Percentiles rank a stretch among this genome's conserved stretches.
Conservation (phyloP, 1,140 invertebrate species). For the Heliconius nattereri region DNA sequence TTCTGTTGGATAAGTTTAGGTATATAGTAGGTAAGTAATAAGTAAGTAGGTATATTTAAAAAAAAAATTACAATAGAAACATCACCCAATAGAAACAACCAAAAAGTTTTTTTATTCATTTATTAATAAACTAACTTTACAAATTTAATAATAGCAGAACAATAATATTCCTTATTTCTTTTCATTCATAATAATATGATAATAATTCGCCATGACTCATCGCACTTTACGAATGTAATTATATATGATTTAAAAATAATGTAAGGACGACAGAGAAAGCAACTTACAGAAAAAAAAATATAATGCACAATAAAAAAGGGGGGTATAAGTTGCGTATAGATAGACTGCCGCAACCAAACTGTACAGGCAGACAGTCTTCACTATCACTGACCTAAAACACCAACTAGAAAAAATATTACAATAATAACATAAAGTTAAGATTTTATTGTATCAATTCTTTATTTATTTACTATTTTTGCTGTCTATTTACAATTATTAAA, state of each 20-base stretch:
- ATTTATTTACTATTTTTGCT: constrained; percentile 72
- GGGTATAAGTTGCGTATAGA: constrained; percentile 50
- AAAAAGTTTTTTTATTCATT: constrained; percentile 76
- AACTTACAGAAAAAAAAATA: constrained; percentile 72
- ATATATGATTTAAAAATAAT: constrained; percentile 80
- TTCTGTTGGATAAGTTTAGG: too few relatives aligned
- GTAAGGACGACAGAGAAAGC: constrained; percentile 79
- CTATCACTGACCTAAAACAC: constrained; percentile 51
- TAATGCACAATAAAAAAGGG: constrained; percentile 76
- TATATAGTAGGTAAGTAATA: too few relatives aligned
- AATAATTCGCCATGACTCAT: constrained; percentile 80
- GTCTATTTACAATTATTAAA: constrained; percentile 78
- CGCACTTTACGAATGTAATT: constrained; percentile 79
- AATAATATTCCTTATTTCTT: constrained; percentile 81
- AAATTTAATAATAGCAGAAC: constrained; percentile 82
- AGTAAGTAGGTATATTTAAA: too few relatives aligned
- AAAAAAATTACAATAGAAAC: too few relatives aligned
- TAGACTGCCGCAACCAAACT: constrained; percentile 66
- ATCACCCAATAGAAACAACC: constrained; percentile 50
- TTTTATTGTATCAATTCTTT: constrained; percentile 79
- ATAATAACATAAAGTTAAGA: constrained; percentile 77
- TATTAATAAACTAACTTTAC: constrained; percentile 82
- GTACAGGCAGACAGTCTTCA: constrained; percentile 47
- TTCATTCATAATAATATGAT: constrained; percentile 80
- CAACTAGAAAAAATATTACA: constrained; percentile 76